Base-by-base conservation (phyloP, 2,113 vertebrate genomes). In the Xiphophorus hellerii region DNA sequence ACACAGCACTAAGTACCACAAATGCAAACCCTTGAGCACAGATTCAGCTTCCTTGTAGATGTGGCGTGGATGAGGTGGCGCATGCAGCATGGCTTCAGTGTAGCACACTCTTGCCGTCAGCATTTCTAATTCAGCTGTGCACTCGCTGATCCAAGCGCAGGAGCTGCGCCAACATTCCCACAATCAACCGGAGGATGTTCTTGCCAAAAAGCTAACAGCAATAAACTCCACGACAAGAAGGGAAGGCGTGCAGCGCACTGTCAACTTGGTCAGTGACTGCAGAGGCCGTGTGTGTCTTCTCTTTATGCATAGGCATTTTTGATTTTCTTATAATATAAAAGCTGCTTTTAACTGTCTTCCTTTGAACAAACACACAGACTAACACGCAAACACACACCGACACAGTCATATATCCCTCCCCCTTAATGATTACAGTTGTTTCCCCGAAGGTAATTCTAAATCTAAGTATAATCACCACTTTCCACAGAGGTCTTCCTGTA, bases 181-280 rank as follows among this genome's bases (percentile, higher is more conserved):
- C 61, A 73, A 66, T 83, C 63, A 54, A 66, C 20, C 67, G 66
- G 65, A 78, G 68, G 74, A 88, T 83, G 77, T 86, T 81, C 78
- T 64, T 74, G 81, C 73, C 48, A 63, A 27, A 83, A 77, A 87
- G 84, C 84, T 73, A 84, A 82, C 80, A 82, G 71, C 73, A 84
- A 87, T 83, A 61, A 83, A 82, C 79, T 78, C 80, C 66, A 80
- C 62, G 72, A 83, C 1, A 27, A 77, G 69, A 64, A 66, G n/a
- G 69, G 66, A 48, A 68, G 77, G 70, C n/a, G 64, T 1, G 77
- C 25, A 66, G 3, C 8, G 48, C n/a, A 8, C n/a, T 44, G 74
- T 72, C 12, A 17, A 68, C 61, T 76, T 54, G 3, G 33, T 72
- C 42, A 29, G 29, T 44, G 30, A 68, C 39, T 64, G 54, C 83